Percentiles rank a stretch among this genome's conserved stretches.
Conservation (phyloP, 2,113 vertebrate genomes). For the Delphinapterus leucas region DNA sequence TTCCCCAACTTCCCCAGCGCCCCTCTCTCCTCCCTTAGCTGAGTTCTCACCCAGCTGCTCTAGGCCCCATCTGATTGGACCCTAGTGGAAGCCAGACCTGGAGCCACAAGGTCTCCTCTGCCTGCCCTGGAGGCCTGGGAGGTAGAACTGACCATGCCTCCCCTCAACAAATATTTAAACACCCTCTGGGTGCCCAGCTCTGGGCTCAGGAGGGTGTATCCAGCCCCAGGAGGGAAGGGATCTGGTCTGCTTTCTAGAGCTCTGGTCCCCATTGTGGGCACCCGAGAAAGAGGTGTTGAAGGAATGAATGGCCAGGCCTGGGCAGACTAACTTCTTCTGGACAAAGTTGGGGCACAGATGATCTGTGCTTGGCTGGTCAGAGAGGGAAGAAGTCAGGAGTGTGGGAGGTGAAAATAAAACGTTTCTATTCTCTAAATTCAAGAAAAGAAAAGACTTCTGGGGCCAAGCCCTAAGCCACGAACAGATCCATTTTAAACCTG, state of each 20-base stretch:
- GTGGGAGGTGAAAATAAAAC: neutral
- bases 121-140: neutral
- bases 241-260: neutral
- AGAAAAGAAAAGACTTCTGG: neutral
- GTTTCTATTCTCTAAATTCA: neutral
- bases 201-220: neutral
- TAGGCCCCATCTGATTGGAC: neutral
- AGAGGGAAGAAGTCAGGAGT: neutral
- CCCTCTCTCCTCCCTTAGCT: neutral
- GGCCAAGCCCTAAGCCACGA: neutral
- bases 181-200: neutral
- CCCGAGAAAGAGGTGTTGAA: neutral
- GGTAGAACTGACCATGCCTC: neutral
- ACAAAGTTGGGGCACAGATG: neutral
- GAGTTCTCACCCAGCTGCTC: neutral
- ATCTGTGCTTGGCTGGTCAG: neutral
- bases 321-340: neutral
- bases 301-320: neutral
- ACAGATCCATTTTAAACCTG: neutral
- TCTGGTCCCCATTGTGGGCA: neutral
- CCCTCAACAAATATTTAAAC: neutral
- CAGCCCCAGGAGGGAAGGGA: neutral
- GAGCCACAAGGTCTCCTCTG: neutral
- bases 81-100: neutral
- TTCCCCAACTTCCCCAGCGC: neutral